A percentile compares a stretch with the other conserved stretches of the same genome.
Evolutionary conservation across 2,113 vertebrate genomes (phyloP).

Genomic region (Perca fluviatilis): DNA sequence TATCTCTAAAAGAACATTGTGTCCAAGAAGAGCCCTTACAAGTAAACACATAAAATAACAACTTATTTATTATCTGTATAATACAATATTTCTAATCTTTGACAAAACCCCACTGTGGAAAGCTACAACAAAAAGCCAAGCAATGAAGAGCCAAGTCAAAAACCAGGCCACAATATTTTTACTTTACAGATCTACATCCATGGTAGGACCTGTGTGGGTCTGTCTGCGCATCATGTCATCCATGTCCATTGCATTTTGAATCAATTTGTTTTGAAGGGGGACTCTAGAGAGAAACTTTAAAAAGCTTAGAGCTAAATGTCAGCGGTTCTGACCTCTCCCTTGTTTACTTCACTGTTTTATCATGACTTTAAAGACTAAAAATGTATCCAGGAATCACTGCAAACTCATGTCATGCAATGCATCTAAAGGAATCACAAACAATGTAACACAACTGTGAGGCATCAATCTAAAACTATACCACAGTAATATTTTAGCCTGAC

Average conservation of each 20-base stretch:
- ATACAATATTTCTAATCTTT: not conserved
- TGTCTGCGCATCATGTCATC: constrained; percentile 50
- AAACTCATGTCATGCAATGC: not conserved
- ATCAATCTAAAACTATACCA: no score
- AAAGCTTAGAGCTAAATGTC: constrained; percentile 74
- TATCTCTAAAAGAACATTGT: not conserved
- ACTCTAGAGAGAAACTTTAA: constrained; percentile 50
- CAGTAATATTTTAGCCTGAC: no score
- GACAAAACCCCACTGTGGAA: not conserved
- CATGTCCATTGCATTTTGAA: constrained; percentile 50
- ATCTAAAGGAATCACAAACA: constrained; percentile 6
- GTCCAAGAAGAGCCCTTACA: not conserved
- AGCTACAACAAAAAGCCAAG: not conserved
- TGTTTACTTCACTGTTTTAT: constrained; percentile 44
- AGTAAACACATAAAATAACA: not conserved
- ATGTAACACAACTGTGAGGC: not conserved
- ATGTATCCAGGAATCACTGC: constrained; percentile 27
- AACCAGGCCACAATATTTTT: constrained; percentile 18
- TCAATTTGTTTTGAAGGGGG: constrained; percentile 67
- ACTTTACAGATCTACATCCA: constrained; percentile 41
- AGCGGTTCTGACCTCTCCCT: constrained; percentile 47
- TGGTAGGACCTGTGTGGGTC: constrained; percentile 43
- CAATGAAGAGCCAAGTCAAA: not conserved
- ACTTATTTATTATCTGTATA: not conserved
- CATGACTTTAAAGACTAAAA: constrained; percentile 6